These are phyloP conservation scores for Lithophane semibrunnea DNA, from an alignment of 2,888 invertebrate species.

Conservation along the genomic window DNA sequence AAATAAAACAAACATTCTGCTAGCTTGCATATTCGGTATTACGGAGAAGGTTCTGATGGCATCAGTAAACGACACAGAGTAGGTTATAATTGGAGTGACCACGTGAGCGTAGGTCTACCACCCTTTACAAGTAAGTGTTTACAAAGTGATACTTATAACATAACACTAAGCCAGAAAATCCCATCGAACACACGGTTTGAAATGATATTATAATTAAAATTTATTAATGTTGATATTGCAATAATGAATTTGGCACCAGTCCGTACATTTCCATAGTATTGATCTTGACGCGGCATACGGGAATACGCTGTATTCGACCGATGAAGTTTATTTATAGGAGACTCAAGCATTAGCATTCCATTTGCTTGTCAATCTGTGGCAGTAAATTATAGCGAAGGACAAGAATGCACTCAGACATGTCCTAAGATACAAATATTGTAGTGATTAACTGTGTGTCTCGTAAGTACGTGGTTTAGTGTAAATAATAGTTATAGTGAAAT, in stretches of 20 bases:
- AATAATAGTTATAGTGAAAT: not conserved
- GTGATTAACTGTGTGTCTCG: not conserved
- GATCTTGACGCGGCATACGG: not conserved
- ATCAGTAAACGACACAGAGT: conserved; percentile 6
- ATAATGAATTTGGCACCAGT: too few relatives aligned
- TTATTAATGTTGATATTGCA: too few relatives aligned
- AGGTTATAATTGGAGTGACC: conserved; percentile 9
- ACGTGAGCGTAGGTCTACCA: not conserved
- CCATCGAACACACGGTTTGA: too few relatives aligned
- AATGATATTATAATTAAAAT: too few relatives aligned
- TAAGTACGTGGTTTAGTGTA: conserved; percentile 11
- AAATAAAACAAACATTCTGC: conserved; percentile 3
- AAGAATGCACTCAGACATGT: conserved; percentile 7
- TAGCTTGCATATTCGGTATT: not conserved
- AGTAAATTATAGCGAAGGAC: not conserved
- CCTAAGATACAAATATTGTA: not conserved
- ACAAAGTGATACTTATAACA: not conserved
- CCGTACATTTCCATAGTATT: not conserved
- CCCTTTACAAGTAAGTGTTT: not conserved
- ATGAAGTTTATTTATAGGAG: not conserved
- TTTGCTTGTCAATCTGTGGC: conserved; percentile 18
- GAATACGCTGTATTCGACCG: not conserved
- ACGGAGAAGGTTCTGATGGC: conserved; percentile 12
- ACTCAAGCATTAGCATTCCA: conserved; percentile 18
- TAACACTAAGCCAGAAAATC: too few relatives aligned